These are phyloP conservation scores for Rhyacophila brunnea DNA, from an alignment of 1,140 invertebrate genomes.

Conservation along the genomic window DNA sequence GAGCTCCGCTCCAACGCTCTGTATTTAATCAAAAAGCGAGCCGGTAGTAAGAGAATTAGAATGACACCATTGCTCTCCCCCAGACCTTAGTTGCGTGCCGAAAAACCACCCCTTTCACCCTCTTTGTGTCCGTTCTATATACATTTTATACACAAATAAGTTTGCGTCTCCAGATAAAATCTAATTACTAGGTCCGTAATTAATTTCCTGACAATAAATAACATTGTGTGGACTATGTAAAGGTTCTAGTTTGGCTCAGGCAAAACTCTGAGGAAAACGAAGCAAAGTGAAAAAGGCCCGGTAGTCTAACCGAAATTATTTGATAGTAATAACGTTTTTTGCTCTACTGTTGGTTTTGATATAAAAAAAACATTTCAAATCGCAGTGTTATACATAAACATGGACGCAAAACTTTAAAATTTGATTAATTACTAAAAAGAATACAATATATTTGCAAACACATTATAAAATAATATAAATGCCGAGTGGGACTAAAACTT, in stretches of 20 bases:
- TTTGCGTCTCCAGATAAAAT: slow-evolving; percentile 35
- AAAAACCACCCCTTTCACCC: not conserved
- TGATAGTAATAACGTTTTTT: not conserved
- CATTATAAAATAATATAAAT: no score
- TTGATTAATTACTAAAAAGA: no score
- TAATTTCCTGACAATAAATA: slow-evolving; percentile 35
- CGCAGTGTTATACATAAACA: no score
- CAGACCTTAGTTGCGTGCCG: not conserved
- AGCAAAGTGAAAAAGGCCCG: not conserved
- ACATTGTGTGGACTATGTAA: slow-evolving; percentile 27
- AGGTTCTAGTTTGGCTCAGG: slow-evolving; percentile 24
- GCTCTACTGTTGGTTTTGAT: no score
- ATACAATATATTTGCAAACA: no score
- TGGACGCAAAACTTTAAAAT: no score
- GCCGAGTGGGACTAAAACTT: no score
- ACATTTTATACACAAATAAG: slow-evolving; percentile 32
- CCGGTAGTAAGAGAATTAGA: slow-evolving; percentile 28
- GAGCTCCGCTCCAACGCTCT: no score
- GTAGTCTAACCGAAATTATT: slow-evolving; percentile 3
- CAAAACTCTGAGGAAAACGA: slow-evolving; percentile 12
- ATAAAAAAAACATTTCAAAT: no score
- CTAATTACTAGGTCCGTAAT: slow-evolving; percentile 36
- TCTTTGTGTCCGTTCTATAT: slow-evolving; percentile 3
- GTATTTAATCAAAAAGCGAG: slow-evolving; percentile 31
- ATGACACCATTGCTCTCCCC: slow-evolving; percentile 29